These are phyloP conservation scores for Ericerus pela DNA, from an alignment of 1,140 invertebrate species.

Conservation along the genomic window DNA sequence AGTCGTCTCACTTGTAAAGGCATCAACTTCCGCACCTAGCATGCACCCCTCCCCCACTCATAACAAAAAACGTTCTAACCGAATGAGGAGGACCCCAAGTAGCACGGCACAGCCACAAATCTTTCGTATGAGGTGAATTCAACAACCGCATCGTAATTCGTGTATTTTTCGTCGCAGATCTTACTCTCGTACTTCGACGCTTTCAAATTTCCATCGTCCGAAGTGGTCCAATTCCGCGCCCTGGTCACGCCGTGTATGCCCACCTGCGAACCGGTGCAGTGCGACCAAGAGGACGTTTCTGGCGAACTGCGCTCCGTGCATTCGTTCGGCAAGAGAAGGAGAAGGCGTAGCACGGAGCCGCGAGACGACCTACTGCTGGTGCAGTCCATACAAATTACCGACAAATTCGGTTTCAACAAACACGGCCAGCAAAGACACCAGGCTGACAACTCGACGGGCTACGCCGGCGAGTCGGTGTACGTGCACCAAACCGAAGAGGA, in stretches of 20 bases:
- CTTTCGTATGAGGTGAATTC: neutral
- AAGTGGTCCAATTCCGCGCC: constrained; percentile 85
- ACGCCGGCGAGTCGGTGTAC: constrained; percentile 33
- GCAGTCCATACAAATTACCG: constrained; percentile 80
- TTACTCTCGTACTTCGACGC: constrained; percentile 85
- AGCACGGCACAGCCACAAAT: no score
- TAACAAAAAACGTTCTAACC: neutral
- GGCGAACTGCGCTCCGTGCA: constrained; percentile 64
- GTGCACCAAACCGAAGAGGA: constrained; percentile 38
- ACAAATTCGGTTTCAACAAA: constrained; percentile 71
- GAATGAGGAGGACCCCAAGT: no score
- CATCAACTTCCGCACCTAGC: neutral
- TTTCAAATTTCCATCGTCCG: constrained; percentile 89
- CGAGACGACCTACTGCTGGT: constrained; percentile 73
- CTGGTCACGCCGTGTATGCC: constrained; percentile 86
- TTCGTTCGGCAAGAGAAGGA: constrained; percentile 60
- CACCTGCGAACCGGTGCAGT: constrained; percentile 75
- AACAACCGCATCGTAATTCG: neutral
- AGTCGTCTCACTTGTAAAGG: neutral
- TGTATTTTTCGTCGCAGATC: constrained; percentile 39
- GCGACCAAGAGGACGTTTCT: constrained; percentile 59
- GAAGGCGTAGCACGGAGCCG: constrained; percentile 34
- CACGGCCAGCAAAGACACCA: constrained; percentile 28
- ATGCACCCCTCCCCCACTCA: neutral
- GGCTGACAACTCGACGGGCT: constrained; percentile 21